These are phyloP conservation scores for Eleutherodactylus coqui DNA, from an alignment of 2,797 vertebrate genomes.

Conservation along the genomic window DNA sequence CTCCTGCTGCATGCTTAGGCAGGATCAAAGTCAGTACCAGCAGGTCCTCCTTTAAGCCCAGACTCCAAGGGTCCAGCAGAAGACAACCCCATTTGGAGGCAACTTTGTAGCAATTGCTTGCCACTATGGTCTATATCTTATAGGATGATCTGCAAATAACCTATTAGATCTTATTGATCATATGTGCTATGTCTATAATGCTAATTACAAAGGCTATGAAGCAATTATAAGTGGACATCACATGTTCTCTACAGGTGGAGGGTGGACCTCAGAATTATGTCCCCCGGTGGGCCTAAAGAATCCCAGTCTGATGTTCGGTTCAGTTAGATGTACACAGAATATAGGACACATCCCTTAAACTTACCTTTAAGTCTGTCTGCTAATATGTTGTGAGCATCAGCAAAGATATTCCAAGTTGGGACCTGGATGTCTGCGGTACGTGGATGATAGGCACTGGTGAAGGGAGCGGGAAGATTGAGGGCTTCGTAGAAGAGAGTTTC, in stretches of 20 bases:
- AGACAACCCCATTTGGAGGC: not conserved
- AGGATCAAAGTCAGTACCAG: not conserved
- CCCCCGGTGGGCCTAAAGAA: too few relatives aligned
- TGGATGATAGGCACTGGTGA: conserved; percentile 49
- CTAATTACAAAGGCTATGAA: not conserved
- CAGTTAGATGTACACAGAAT: not conserved
- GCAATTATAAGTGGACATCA: too few relatives aligned
- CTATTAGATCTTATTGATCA: not conserved
- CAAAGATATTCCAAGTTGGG: conserved; percentile 61
- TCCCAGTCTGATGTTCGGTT: not conserved
- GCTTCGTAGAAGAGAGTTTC: conserved; percentile 62
- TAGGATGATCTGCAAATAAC: not conserved
- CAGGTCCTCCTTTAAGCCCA: not conserved
- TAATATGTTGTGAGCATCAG: conserved; percentile 60
- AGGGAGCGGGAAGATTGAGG: conserved; percentile 63
- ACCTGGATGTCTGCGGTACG: not conserved
- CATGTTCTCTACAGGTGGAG: too few relatives aligned
- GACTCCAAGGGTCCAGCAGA: not conserved
- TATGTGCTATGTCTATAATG: too few relatives aligned
- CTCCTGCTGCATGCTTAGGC: not conserved
- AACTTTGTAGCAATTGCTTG: not conserved
- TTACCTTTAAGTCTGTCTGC: conserved; percentile 70
- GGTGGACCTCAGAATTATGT: too few relatives aligned
- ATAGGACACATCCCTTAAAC: not conserved
- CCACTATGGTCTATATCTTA: not conserved